Evolutionary conservation across 2,888 invertebrate species (phyloP).

Genomic region (Julus scandinavius): DNA sequence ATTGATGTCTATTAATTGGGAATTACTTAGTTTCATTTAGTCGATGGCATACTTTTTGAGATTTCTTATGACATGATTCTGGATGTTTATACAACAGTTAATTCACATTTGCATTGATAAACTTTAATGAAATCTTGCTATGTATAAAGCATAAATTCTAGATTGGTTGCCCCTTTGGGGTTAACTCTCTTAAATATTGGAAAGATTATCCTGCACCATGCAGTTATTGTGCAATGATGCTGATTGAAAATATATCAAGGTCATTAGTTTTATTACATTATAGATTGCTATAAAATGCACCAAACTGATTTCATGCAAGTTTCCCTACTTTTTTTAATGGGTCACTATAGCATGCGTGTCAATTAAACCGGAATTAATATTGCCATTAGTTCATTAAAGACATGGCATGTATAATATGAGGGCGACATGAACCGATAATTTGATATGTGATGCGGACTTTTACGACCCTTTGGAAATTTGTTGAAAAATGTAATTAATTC

Average conservation of each 20-base stretch:
- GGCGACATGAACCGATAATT: neutral
- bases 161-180: too few species aligned
- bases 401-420: neutral
- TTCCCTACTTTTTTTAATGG: neutral
- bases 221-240: neutral
- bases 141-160: too few species aligned
- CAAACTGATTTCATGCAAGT: neutral
- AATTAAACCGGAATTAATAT: constrained; percentile 8
- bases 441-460: neutral
- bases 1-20: too few species aligned
- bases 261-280: neutral
- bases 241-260: neutral
- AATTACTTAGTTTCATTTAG: too few species aligned
- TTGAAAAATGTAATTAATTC: neutral
- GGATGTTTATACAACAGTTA: too few species aligned
- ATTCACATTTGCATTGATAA: too few species aligned
- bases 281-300: neutral
- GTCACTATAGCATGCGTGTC: neutral
- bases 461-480: neutral
- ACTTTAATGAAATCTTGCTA: too few species aligned
- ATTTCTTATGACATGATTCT: too few species aligned
- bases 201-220: too few species aligned
- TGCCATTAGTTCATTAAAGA: neutral
- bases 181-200: too few species aligned
- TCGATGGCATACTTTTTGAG: too few species aligned